A percentile compares a stretch with the other conserved stretches of the same genome.
Conservation (phyloP, 1,140 invertebrate genomes). For the Saccostrea echinata region DNA sequence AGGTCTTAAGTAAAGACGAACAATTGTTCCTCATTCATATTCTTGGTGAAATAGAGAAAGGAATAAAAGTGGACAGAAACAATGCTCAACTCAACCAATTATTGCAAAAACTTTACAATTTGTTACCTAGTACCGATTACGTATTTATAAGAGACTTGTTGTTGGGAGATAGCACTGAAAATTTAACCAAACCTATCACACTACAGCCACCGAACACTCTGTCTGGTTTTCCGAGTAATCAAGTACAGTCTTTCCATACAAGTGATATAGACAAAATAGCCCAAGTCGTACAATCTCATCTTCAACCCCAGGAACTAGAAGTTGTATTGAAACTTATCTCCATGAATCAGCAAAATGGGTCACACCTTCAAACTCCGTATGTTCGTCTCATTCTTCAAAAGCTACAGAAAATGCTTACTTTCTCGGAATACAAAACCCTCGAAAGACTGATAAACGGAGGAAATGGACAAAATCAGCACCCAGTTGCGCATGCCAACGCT, state of each 20-base stretch:
- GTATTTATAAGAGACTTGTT: neutral
- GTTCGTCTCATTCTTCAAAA: neutral
- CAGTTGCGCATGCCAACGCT: neutral
- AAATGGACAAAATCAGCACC: neutral
- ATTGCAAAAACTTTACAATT: neutral
- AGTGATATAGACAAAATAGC: constrained; percentile 1
- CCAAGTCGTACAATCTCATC: neutral
- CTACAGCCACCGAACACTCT: neutral
- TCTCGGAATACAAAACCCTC: constrained; percentile 5
- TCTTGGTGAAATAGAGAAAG: constrained; percentile 1
- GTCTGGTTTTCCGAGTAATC: neutral
- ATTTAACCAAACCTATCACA: neutral
- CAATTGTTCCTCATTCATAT: neutral
- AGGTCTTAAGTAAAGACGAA: neutral
- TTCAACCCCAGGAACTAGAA: neutral
- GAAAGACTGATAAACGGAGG: neutral
- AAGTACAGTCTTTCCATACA: neutral
- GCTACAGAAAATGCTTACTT: neutral
- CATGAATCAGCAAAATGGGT: neutral
- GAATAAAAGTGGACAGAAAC: neutral
- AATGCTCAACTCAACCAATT: neutral
- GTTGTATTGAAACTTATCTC: neutral
- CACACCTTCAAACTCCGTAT: neutral
- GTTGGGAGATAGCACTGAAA: neutral
- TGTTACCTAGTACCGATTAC: neutral